These are phyloP conservation scores for Brachionus sp. DNA, from an alignment of 1,140 invertebrate species.

Conservation along the genomic window DNA sequence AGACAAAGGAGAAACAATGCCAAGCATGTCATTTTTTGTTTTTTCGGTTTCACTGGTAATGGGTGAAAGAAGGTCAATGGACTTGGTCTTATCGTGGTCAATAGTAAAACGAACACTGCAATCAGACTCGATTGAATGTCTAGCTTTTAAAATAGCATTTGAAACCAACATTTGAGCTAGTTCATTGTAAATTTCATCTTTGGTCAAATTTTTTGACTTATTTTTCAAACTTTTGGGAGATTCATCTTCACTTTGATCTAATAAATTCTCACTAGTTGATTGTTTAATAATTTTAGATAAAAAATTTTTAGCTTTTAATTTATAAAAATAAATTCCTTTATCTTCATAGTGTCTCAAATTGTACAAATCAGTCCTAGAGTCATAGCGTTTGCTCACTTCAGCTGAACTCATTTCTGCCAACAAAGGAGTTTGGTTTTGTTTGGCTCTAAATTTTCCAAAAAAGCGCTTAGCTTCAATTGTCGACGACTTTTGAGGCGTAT, in stretches of 20 bases:
- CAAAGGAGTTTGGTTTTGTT: conserved; percentile 21
- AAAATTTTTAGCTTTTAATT: conserved; percentile 9
- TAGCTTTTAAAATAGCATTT: conserved; percentile 31
- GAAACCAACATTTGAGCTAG: conserved; percentile 39
- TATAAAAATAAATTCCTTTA: conserved; percentile 11
- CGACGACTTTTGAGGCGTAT: background rate
- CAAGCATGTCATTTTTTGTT: background rate
- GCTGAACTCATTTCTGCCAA: background rate
- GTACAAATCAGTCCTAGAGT: conserved; percentile 18
- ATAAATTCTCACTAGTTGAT: background rate
- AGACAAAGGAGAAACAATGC: background rate
- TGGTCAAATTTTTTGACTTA: background rate
- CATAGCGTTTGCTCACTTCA: background rate
- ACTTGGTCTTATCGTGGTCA: background rate
- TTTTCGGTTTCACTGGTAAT: background rate
- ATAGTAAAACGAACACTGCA: background rate
- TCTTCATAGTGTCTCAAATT: conserved; percentile 25
- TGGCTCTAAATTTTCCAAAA: conserved; percentile 5
- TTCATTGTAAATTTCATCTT: conserved; percentile 7
- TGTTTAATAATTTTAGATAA: background rate
- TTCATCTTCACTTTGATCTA: background rate
- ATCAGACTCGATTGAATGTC: background rate
- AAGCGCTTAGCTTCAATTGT: background rate
- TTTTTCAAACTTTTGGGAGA: background rate
- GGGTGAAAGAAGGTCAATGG: background rate